Evolutionary conservation across 2,113 vertebrate genomes (phyloP).

Genomic region (Rhynchomys soricoides): DNA sequence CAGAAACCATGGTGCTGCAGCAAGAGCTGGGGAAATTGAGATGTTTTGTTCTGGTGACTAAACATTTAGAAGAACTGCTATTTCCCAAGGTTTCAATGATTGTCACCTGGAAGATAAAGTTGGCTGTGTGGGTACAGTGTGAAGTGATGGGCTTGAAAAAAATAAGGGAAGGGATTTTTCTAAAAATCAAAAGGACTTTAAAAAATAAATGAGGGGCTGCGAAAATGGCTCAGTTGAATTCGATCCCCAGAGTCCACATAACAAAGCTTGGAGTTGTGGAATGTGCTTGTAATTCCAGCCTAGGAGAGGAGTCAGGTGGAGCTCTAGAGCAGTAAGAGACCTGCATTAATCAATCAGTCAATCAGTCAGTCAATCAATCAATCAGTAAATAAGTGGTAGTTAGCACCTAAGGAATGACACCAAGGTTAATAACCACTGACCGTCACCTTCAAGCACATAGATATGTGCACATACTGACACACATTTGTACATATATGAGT

Average conservation of each 20-base stretch:
- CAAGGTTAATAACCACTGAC: not conserved
- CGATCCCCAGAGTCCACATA: not conserved
- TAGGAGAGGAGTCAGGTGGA: not conserved
- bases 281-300: not conserved
- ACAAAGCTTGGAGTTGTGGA: not conserved
- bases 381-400: not conserved
- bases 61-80: not conserved
- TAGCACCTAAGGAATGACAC: not conserved
- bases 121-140: not conserved
- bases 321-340: not conserved
- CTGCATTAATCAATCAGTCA: not conserved
- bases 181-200: not conserved
- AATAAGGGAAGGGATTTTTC: not conserved
- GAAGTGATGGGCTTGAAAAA: not conserved
- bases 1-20: not conserved
- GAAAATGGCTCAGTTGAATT: not conserved
- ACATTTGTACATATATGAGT: not conserved
- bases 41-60: slow-evolving; percentile 9
- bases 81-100: not conserved
- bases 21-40: not conserved
- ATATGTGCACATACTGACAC: not conserved
- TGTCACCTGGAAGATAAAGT: not conserved
- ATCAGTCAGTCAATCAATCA: not conserved
- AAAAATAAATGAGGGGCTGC: not conserved
- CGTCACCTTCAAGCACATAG: not conserved